phyloP scores from a whole-genome alignment of 2,113 vertebrate species.

The Castor canadensis region DNA sequence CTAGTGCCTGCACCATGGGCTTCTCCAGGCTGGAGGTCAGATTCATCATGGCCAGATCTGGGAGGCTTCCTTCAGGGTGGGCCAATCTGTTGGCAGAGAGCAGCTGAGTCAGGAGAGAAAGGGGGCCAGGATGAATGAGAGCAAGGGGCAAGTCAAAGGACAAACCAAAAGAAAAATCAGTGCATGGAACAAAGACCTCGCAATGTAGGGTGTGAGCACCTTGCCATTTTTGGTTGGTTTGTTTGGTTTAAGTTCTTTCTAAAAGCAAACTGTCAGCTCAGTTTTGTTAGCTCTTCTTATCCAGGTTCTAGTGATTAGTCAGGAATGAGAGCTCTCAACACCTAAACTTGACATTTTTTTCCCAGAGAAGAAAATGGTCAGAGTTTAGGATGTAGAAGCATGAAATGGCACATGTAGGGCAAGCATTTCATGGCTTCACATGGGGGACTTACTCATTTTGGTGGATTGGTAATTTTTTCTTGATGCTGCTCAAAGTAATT shows the following conservation, averaged over 20 bases:
- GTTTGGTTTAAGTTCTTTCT: conserved; percentile 72
- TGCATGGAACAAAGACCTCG: conserved; percentile 74
- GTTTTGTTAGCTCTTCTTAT: conserved; percentile 79
- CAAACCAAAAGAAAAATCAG: conserved; percentile 58
- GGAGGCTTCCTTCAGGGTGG: conserved; percentile 95
- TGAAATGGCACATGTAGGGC: conserved; percentile 89
- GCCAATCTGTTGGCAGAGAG: conserved; percentile 89
- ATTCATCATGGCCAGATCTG: conserved; percentile 95
- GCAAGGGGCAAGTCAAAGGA: conserved; percentile 65
- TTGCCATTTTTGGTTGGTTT: not conserved
- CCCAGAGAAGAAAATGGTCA: conserved; percentile 88
- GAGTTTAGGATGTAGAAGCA: conserved; percentile 93
- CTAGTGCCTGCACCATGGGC: conserved; percentile 80
- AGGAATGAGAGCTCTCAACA: conserved; percentile 82
- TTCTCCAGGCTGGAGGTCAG: conserved; percentile 85
- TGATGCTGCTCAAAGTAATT: conserved; percentile 99
- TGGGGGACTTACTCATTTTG: conserved; percentile 98
- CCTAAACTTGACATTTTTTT: conserved; percentile 93
- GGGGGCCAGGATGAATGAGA: accelerated
- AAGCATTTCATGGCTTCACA: conserved; percentile 89
- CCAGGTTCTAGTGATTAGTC: conserved; percentile 80
- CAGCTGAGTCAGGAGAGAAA: conserved; percentile 61
- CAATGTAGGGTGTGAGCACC: conserved; percentile 67
- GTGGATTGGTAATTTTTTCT: conserved; percentile 97
- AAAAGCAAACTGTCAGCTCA: conserved; percentile 77